Evolutionary conservation across 1,140 invertebrate species (phyloP), one percentile per base, ranked within the genome.

Genomic region (Camponotus pennsylvanicus): DNA sequence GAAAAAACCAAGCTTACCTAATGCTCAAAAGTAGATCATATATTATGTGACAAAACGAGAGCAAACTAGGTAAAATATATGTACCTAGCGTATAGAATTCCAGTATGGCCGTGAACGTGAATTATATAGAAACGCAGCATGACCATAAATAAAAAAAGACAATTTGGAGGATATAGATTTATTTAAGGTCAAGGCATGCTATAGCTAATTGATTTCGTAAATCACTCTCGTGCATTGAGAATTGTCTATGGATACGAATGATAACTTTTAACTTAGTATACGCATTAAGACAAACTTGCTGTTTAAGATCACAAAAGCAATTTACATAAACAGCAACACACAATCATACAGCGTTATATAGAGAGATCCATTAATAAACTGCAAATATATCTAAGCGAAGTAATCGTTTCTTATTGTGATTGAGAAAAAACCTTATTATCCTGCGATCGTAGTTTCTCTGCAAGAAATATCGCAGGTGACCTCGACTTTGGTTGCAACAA

Each of bases 401-500:
- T 34, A n/a, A 42, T 55, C 69, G 84, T 89, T 86, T 88, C 84
- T 89, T 83, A 78, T 89, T 73, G 69, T 21, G 11, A 42, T 13
- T 61, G 1, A 18, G 70, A 61, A 84, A 76, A 69, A 85, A 67
- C 79, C 63, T 83, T 61, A 73, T 83, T 83, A 83, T 83, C 57
- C 27, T 42, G 64, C 21, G 34, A 27, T 49, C 73, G 40, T 59
- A 42, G 80, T 90, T 90, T 88, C 88, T 90, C 71, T 70, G 70
- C 34, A 52, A 78, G 86, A 86, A 91, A 67, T 84, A 73, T 85
- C 66, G 89, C 82, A 55, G 15, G n/a, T 15, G 89, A 52, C 89
- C 89, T 88, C 89, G 89, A 91, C 89, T 90, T 91, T 91, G 89
- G 66, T 84, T 27, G 78, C 69, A 77, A 89, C 66, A 86, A 86